Base-by-base conservation (phyloP, 23 tunicate genomes). In the Trididemnum clinides region DNA sequence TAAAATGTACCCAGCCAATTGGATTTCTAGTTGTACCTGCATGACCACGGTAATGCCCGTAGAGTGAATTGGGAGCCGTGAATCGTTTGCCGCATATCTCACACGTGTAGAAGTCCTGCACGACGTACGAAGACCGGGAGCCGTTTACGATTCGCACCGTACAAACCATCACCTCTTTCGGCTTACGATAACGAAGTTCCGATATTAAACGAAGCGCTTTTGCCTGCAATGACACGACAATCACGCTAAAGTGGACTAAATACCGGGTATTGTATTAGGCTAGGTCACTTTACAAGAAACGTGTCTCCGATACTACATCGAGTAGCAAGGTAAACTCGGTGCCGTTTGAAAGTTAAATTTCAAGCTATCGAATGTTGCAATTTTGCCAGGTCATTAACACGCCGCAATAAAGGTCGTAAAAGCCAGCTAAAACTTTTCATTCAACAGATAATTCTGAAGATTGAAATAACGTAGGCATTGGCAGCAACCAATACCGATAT, bases 1-100 rank as follows among this genome's bases (percentile, higher is more conserved):
- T n/a, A n/a, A n/a, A n/a, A n/a, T n/a, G n/a, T n/a, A n/a, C n/a
- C n/a, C n/a, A n/a, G n/a, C n/a, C n/a, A n/a, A n/a, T n/a, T n/a
- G n/a, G n/a, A n/a, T n/a, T n/a, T n/a, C n/a, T n/a, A n/a, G n/a
- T 34, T 5, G 38, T 37, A 90, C 95, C 95, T 34, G 95, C 95
- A 72, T 90, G 95, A 0, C 89, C 87, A 28, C 95, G 54, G 82
- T 90, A 90, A 59, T 90, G 95, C 20, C 87, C 87, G 28, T 90
- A 90, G 12, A 90, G 62, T 2, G 95, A 90, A 58, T 90, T 84
- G 3, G 95, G 87, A 23, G 95, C 95, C 0, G 95, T 75, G 78
- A 90, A 90, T 7, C 83, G 51, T 57, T 84, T 90, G 23, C 88
- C 86, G 63, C 95, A 90, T 19, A 90, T 84, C 57, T 84, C 87